phyloP scores from a whole-genome alignment of 1,140 invertebrate species.

The Drosophila yakuba region DNA sequence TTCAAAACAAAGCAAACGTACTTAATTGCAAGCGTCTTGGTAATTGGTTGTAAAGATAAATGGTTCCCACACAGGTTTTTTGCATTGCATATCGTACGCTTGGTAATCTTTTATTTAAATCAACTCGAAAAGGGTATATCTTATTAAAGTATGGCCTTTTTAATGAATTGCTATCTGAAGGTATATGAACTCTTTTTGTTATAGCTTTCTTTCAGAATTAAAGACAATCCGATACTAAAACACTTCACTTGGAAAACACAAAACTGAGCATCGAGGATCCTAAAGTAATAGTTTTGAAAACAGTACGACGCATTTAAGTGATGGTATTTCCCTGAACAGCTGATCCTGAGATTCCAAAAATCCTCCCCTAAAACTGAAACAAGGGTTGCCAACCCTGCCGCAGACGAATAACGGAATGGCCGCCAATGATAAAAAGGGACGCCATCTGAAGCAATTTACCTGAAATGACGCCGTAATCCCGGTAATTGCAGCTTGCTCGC shows the following conservation, averaged over 20 bases:
- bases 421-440: constrained; percentile 15
- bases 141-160: background rate
- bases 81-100: constrained; percentile 1
- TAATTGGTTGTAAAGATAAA: constrained; percentile 1
- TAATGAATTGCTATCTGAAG: too few species aligned
- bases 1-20: constrained; percentile 38
- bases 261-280: too few species aligned
- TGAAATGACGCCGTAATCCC: constrained; percentile 32
- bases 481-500: constrained; percentile 24
- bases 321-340: constrained; percentile 6
- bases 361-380: constrained; percentile 11
- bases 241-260: too few species aligned
- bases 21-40: constrained; percentile 11
- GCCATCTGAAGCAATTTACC: constrained; percentile 28
- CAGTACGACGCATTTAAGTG: background rate
- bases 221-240: too few species aligned
- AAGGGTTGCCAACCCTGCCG: constrained; percentile 18
- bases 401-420: constrained; percentile 6
- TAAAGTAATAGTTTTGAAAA: background rate
- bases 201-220: too few species aligned
- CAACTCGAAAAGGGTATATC: too few species aligned
- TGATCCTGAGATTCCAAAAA: constrained; percentile 11
- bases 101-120: background rate
- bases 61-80: background rate
- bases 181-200: too few species aligned